Base-by-base conservation (phyloP, 2,113 vertebrate species). In the Sinocyclocheilus grahami region DNA sequence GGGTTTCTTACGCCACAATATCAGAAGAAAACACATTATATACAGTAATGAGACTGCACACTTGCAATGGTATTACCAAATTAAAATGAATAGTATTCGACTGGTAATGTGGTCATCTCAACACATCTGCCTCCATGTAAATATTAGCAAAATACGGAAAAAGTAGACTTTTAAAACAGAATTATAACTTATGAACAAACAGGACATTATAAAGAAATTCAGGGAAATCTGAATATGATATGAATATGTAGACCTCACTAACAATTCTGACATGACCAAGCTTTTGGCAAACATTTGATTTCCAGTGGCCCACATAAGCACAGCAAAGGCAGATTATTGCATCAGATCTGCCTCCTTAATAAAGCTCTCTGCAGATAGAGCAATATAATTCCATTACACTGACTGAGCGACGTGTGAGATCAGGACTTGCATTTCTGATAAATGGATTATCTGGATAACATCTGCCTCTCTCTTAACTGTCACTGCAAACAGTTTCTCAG, bases 331-430 rank as follows among this genome's bases (percentile, higher is more conserved):
- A 82, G 27, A 18, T 27, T 39, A 69, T 60, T 74, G 55, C 4
- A 72, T 79, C 55, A 53, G 67, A 42, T 72, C 53, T 69, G 80
- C 69, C 37, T 77, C n/a, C 65, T 60, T 76, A 51, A 63, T 71
- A 9, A 24, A 22, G 51, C 74, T 78, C 67, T 78, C 81, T 76
- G 55, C 77, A 67, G 55, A 67, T 24, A 11, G 4, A 58, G 65
- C 78, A 76, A n/a, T 46, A 53, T 27, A n/a, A 16, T 78, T 85
- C 60, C 24, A 78, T 82, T 72, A 20, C 4, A 18, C 3, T 48
- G 46, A 48, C 10, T 48, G 46, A 48, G 46, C 46, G 2, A 67
- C 69, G 72, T 82, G 58, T 51, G 65, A 22, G 42, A 84, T 9
- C 14, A 5, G 27, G 67, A 65, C 33, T 71, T 82, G 22, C 12